Base-by-base conservation (phyloP, 2,888 invertebrate species). In the Lycia hirtaria region DNA sequence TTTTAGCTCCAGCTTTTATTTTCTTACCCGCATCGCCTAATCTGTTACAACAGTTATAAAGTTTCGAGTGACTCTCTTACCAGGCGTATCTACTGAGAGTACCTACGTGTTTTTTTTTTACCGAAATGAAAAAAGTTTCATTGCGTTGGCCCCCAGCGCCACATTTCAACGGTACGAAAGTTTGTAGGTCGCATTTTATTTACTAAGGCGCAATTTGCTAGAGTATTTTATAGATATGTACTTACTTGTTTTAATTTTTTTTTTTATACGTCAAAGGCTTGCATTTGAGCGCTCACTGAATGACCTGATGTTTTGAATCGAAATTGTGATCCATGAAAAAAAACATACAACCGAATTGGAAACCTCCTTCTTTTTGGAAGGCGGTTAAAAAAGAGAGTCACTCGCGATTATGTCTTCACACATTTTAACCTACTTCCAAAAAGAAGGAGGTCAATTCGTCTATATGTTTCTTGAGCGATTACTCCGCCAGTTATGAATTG, bases 101-200 rank as follows among this genome's bases (percentile, higher is more conserved):
- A 60, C 56, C 59, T 62, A 64, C 47, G 65, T 69, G 67, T 60
- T 56, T 69, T 69, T 69, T 69, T 71, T 62, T 60, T 69, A n/a
- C 56, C 69, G 66, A 82, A 80, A 85, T 85, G 80, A 83, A 83
- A 85, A 83, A 85, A 85, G 81, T 85, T 83, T 72, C 67, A 67
- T 72, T 76, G 72, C 72, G 67, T 66, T 56, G 63, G 59, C 71
- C 70, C 65, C 62, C 10, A 65, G 73, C 74, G 69, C 72, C 76
- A 78, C 75, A 73, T 81, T 83, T 73, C 56, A 71, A 72, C 75
- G 71, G 71, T 67, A 68, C 67, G 53, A 51, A 67, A 64, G 64
- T 74, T 69, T 62, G 60, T 53, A 67, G 62, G 64, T 55, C 66
- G 40, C 64, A 51, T 60, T 64, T 38, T 44, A 63, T 69, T 71